Evolutionary conservation across 1,140 invertebrate genomes (phyloP).

Genomic region (Drosophila oshimai): DNA sequence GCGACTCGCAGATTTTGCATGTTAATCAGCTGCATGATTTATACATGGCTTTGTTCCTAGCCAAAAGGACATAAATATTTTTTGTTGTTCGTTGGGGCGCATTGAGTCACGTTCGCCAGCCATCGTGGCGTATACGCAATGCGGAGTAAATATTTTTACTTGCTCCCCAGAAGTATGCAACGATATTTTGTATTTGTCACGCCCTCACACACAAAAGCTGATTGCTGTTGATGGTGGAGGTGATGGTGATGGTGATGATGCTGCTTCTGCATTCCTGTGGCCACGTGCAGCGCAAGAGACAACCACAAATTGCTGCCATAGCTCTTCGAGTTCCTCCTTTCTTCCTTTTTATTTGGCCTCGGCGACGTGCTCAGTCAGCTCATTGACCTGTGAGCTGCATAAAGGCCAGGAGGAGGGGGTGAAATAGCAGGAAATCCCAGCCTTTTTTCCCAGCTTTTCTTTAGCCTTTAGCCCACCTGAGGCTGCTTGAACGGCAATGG

Average conservation of each 20-base stretch:
- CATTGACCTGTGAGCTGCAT: slow-evolving; percentile 40
- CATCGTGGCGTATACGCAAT: slow-evolving; percentile 43
- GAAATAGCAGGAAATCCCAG: neutral
- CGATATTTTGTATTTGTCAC: slow-evolving; percentile 33
- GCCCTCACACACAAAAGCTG: slow-evolving; percentile 12
- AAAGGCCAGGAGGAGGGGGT: neutral
- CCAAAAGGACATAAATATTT: slow-evolving; percentile 22
- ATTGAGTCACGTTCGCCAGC: slow-evolving; percentile 29
- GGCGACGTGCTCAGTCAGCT: slow-evolving; percentile 21
- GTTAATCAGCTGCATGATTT: slow-evolving; percentile 47
- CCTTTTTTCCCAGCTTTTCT: slow-evolving; percentile 4
- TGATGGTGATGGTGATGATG: neutral
- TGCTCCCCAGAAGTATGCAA: slow-evolving; percentile 8
- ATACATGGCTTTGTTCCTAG: slow-evolving; percentile 11
- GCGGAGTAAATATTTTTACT: slow-evolving; percentile 14
- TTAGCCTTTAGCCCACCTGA: slow-evolving; percentile 15
- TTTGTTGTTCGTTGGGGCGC: slow-evolving; percentile 5
- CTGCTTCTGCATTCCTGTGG: neutral
- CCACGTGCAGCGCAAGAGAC: slow-evolving; percentile 12
- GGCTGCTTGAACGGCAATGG: slow-evolving; percentile 23
- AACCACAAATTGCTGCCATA: slow-evolving; percentile 41
- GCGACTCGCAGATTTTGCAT: slow-evolving; percentile 4
- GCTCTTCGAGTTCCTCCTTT: neutral
- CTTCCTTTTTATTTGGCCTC: neutral
- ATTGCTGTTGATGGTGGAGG: slow-evolving; percentile 14